These are phyloP conservation scores for Sebastes alutus DNA, from an alignment of 2,797 vertebrate species.

Conservation along the genomic window DNA sequence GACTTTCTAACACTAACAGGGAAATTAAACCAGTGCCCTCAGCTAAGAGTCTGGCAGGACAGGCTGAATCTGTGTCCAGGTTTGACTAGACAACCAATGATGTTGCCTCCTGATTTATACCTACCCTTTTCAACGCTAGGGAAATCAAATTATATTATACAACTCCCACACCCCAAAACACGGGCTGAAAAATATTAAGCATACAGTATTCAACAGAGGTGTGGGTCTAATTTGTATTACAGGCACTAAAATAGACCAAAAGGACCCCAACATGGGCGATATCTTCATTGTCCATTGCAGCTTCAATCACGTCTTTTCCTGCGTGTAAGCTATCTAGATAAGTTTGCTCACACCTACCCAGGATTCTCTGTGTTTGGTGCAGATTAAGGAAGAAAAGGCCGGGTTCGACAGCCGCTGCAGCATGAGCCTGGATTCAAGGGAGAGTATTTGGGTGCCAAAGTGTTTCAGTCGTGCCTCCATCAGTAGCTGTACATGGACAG, in stretches of 20 bases:
- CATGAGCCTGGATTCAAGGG: constrained; percentile 24
- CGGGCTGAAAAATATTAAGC: constrained; percentile 21
- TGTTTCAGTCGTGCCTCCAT: constrained; percentile 52
- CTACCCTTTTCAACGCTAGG: constrained; percentile 3
- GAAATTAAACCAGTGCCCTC: constrained; percentile 7
- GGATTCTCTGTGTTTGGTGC: constrained; percentile 30
- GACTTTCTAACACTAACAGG: not conserved
- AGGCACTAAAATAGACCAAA: constrained; percentile 24
- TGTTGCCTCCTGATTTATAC: constrained; percentile 19
- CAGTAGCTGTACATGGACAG: constrained; percentile 94
- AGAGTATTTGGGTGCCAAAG: constrained; percentile 30
- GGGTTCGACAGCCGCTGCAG: constrained; percentile 22
- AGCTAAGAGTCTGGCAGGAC: not conserved
- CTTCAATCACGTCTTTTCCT: constrained; percentile 29
- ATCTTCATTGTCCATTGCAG: constrained; percentile 49
- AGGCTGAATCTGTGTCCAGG: constrained; percentile 1
- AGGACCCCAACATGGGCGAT: not conserved
- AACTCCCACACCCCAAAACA: constrained; percentile 2
- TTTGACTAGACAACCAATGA: constrained; percentile 4
- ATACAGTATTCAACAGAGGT: constrained; percentile 9
- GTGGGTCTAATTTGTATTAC: constrained; percentile 20
- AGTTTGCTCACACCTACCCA: constrained; percentile 45
- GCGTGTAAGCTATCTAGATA: constrained; percentile 22
- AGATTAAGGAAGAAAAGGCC: constrained; percentile 36
- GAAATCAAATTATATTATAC: constrained; percentile 26